phyloP scores from a whole-genome alignment of 2,797 vertebrate genomes.

The Crocidura indochinensis region DNA sequence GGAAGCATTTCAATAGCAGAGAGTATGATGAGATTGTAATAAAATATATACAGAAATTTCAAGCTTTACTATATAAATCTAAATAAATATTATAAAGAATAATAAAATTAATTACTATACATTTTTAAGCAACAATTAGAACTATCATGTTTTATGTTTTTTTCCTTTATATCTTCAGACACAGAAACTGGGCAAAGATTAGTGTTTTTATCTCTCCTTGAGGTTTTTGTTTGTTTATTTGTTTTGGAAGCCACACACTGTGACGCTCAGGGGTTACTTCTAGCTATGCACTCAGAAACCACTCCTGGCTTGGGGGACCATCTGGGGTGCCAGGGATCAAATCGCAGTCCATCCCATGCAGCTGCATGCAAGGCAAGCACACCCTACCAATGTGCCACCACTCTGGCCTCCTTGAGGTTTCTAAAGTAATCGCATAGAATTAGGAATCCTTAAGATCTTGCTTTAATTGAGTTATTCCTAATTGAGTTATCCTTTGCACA shows the following conservation, averaged over 20 bases:
- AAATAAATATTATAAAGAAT: not conserved
- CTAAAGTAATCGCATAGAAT: not conserved
- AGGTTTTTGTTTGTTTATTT: not conserved
- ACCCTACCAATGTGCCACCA: too few relatives aligned
- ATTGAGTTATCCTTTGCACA: not conserved
- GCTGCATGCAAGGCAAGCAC: too few relatives aligned
- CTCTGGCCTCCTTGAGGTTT: not conserved
- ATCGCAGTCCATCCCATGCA: too few relatives aligned
- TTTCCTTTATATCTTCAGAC: not conserved
- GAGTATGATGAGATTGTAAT: not conserved
- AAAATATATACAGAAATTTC: constrained; percentile 38
- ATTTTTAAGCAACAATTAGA: constrained; percentile 1
- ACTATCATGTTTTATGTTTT: not conserved
- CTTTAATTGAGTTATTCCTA: not conserved
- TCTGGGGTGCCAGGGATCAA: too few relatives aligned
- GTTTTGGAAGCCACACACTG: too few relatives aligned
- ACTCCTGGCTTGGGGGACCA: too few relatives aligned
- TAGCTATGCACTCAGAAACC: too few relatives aligned
- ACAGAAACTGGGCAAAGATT: not conserved
- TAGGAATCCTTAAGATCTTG: not conserved
- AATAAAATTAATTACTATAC: not conserved
- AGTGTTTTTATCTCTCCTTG: not conserved
- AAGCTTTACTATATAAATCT: not conserved
- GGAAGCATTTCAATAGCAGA: not conserved
- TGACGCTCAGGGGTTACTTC: too few relatives aligned